Percentiles rank a stretch among this genome's conserved stretches.
Evolutionary conservation across 2,113 vertebrate species (phyloP).

Genomic region (Hippoglossus stenolepis): DNA sequence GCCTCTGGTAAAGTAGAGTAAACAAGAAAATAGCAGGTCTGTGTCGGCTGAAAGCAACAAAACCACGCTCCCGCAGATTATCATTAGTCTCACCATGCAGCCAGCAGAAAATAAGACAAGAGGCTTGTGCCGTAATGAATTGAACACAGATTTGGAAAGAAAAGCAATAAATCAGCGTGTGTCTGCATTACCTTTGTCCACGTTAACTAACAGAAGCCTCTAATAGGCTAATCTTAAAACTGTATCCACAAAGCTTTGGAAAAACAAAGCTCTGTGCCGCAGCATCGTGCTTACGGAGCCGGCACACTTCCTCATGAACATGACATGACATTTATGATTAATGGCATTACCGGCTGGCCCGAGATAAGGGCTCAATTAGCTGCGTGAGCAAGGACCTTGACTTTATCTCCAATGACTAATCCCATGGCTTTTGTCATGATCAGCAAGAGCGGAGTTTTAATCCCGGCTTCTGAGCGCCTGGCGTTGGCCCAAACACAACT

Average conservation of each 20-base stretch:
- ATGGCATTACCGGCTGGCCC: constrained; percentile 58
- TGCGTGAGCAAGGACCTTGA: constrained; percentile 73
- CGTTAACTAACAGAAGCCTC: background rate
- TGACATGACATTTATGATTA: constrained; percentile 68
- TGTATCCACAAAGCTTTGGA: background rate
- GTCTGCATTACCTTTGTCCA: constrained; percentile 2
- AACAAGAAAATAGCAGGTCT: constrained; percentile 54
- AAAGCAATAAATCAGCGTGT: constrained; percentile 19
- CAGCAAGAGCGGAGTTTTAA: constrained; percentile 68
- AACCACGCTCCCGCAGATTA: constrained; percentile 47
- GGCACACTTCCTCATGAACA: constrained; percentile 46
- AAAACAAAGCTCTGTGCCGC: constrained; percentile 16
- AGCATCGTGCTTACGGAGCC: constrained; percentile 29
- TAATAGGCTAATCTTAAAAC: constrained; percentile 6
- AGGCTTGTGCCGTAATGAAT: constrained; percentile 25
- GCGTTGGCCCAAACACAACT: constrained; percentile 35
- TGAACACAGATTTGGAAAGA: constrained; percentile 25
- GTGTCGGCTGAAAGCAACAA: constrained; percentile 43
- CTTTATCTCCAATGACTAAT: constrained; percentile 74
- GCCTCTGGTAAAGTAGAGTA: constrained; percentile 50
- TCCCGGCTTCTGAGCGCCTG: constrained; percentile 48
- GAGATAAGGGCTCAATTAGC: constrained; percentile 77
- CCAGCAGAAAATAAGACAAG: constrained; percentile 27
- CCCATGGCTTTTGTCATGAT: constrained; percentile 72
- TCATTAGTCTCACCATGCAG: constrained; percentile 37